Base-by-base conservation (phyloP, 2,888 invertebrate species). In the Aricia artaxerxes region DNA sequence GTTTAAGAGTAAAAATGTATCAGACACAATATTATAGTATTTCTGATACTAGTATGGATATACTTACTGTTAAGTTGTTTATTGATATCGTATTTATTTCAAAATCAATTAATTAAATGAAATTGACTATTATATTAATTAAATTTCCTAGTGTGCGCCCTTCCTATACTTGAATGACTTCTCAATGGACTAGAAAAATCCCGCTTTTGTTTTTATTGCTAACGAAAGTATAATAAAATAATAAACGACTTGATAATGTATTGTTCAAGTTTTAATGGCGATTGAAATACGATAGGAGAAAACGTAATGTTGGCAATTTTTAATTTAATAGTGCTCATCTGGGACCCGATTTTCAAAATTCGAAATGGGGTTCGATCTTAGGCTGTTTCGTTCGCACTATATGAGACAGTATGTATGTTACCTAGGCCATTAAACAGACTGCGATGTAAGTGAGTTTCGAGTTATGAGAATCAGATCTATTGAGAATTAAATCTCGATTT, bases 81-180 rank as follows among this genome's bases (percentile, higher is more conserved):
- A 9, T 49, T 49, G 9, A 9, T 11, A 49, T 49, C 11, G 9
- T 49, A 11, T 49, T 9, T 2, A 49, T 49, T 49, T 49, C 49
- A 11, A 49, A 9, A 49, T 49, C 9, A 24, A 61, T 61, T 11
- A 31, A 7, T 11, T 81, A 85, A 89, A 90, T 90, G 89, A 87
- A 85, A 84, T 84, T 84, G 24, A 24, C 24, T 83, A 86, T 61
- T 31, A 31, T 1, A 3, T 81, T 86, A 89, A 90, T 90, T 89
- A 87, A 85, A 84, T 84, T 84, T 83, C 86, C 88, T 87, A 87
- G 84, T 86, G 86, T 83, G 80, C 81, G 80, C 73, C 78, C 82
- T 82, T 81, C 82, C 82, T 81, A 80, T 80, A 83, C 82, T 83
- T 85, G 85, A 85, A 85, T 85, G 73, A 78, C 73, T 75, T 13